phyloP scores from a whole-genome alignment of 1,140 invertebrate genomes.

The Nebria ingens region DNA sequence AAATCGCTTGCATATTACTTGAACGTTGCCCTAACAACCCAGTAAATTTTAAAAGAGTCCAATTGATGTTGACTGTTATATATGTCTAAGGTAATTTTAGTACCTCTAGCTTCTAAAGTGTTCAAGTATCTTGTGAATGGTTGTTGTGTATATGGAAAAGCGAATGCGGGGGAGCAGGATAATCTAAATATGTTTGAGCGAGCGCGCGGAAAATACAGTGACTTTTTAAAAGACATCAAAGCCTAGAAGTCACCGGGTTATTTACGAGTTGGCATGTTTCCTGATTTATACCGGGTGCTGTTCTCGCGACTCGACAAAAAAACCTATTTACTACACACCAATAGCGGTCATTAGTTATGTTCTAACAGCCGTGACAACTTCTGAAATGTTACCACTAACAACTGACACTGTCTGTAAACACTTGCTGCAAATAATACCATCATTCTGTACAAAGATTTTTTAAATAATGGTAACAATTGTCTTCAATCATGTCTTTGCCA shows the following conservation, averaged over 20 bases:
- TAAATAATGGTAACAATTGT: too few relatives aligned
- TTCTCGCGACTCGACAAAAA: not conserved
- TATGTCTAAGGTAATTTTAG: too few relatives aligned
- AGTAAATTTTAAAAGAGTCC: too few relatives aligned
- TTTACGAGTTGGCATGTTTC: not conserved
- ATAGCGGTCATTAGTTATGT: slow-evolving; percentile 7
- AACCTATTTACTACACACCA: slow-evolving; percentile 8
- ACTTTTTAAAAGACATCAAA: not conserved
- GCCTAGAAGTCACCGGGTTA: not conserved
- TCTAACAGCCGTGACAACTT: slow-evolving; percentile 9
- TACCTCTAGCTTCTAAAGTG: too few relatives aligned
- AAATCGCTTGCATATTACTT: too few relatives aligned
- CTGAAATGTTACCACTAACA: slow-evolving; percentile 2
- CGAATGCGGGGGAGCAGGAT: not conserved
- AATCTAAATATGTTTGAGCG: not conserved
- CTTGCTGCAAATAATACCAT: not conserved
- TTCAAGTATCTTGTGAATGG: too few relatives aligned
- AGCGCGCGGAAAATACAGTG: too few relatives aligned
- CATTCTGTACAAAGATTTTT: not conserved
- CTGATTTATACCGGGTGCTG: not conserved
- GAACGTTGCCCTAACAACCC: too few relatives aligned
- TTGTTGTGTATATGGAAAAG: not conserved
- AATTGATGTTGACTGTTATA: too few relatives aligned
- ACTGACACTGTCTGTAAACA: slow-evolving; percentile 1
- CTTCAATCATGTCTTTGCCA: too few relatives aligned